Evolutionary conservation across 2,113 vertebrate genomes (phyloP).

Genomic region (Haemorhous mexicanus): DNA sequence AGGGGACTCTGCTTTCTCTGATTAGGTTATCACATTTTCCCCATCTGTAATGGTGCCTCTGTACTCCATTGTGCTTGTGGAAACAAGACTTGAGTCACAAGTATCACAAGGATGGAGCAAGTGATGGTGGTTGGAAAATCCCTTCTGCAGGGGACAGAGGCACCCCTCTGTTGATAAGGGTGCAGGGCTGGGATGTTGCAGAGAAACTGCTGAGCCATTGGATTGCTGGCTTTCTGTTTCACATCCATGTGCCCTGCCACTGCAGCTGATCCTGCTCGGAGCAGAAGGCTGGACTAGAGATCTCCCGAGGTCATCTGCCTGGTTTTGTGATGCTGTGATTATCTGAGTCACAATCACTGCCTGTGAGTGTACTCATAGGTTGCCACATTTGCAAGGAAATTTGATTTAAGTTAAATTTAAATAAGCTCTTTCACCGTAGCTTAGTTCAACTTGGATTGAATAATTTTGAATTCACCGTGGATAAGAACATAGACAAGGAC

Average conservation of each 20-base stretch:
- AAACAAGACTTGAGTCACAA: background rate
- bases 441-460: background rate
- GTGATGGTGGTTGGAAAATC: background rate
- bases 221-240: background rate
- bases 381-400: background rate
- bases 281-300: background rate
- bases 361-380: background rate
- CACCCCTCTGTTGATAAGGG: background rate
- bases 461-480: background rate
- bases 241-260: background rate
- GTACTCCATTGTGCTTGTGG: background rate
- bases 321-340: background rate
- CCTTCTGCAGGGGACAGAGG: background rate
- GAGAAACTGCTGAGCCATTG: background rate
- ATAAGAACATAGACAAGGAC: background rate
- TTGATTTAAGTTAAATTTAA: slow-evolving; percentile 21
- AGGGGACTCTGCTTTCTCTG: background rate
- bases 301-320: background rate
- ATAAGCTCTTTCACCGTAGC: background rate
- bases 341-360: background rate
- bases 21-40: background rate
- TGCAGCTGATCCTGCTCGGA: background rate
- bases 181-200: background rate
- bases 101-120: background rate
- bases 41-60: background rate